Percentiles rank a stretch among this genome's conserved stretches.
These are phyloP conservation scores for Pelvicachromis taeniatus DNA, from an alignment of 2,113 vertebrate genomes.

Conservation along the genomic window DNA sequence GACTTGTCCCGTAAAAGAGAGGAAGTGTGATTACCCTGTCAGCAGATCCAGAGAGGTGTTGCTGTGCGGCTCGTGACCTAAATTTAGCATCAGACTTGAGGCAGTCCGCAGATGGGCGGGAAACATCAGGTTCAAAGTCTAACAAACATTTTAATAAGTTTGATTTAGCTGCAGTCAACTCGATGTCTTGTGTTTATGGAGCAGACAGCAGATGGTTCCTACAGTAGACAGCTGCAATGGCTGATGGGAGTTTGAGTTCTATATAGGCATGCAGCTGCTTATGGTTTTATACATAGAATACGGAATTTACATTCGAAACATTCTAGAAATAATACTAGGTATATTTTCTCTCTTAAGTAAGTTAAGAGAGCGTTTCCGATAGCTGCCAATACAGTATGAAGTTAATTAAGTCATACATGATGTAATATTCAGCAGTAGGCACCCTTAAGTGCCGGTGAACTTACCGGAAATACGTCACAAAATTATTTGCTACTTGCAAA, in stretches of 20 bases:
- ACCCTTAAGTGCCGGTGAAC: not conserved
- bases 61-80: not conserved
- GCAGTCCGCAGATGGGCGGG: not conserved
- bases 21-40: slow-evolving; percentile 55
- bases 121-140: not conserved
- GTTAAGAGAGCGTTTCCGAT: not conserved
- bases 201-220: not conserved
- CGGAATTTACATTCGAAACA: not conserved
- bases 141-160: not conserved
- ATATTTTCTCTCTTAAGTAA: not conserved
- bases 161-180: not conserved
- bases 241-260: slow-evolving; percentile 43
- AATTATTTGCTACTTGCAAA: not conserved
- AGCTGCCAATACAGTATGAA: not conserved
- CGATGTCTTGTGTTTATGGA: not conserved
- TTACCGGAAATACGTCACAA: not conserved
- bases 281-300: not conserved
- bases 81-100: not conserved
- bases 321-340: not conserved
- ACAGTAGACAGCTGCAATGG: slow-evolving; percentile 20
- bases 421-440: not conserved
- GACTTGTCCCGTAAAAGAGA: not conserved
- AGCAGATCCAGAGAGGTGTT: slow-evolving; percentile 33
- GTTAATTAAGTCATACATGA: not conserved
- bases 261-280: rapidly evolving